Conservation (phyloP, 2,113 vertebrate species). For the Octodon degus region DNA sequence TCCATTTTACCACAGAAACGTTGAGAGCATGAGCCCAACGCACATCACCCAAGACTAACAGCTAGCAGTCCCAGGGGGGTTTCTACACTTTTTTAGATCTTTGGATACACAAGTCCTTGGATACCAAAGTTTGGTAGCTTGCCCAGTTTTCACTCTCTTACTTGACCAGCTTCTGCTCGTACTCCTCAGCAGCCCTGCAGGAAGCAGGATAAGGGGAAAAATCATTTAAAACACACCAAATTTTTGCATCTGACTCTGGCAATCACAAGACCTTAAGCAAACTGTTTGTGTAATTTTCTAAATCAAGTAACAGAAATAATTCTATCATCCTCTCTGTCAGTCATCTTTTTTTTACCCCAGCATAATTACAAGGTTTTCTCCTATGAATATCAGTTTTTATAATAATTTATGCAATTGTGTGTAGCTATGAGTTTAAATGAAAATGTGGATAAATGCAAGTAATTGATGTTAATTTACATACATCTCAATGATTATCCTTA, state of each 20-base stretch:
- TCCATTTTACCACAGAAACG: background rate
- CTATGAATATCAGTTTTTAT: conserved; percentile 69
- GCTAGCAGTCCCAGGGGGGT: background rate
- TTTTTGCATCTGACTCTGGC: conserved; percentile 53
- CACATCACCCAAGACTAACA: background rate
- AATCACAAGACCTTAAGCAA: conserved; percentile 58
- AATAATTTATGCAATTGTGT: conserved; percentile 74
- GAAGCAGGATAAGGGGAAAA: background rate
- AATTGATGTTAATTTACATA: conserved; percentile 74
- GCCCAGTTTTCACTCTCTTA: background rate
- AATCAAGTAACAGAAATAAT: conserved; percentile 67
- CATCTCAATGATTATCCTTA: conserved; percentile 58
- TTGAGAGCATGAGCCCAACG: background rate
- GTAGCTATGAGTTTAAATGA: conserved; percentile 70
- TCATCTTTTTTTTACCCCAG: conserved; percentile 56
- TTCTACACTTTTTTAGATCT: conserved; percentile 22
- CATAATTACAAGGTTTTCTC: conserved; percentile 65
- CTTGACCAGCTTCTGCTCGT: conserved; percentile 23
- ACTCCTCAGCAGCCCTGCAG: background rate
- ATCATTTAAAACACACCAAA: conserved; percentile 13
- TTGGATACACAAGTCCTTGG: background rate
- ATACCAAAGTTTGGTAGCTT: conserved; percentile 28
- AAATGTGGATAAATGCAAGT: conserved; percentile 77
- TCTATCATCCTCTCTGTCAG: conserved; percentile 62
- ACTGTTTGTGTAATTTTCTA: conserved; percentile 59